Percentiles rank a stretch among this genome's conserved stretches.
Conservation (phyloP, 2,888 invertebrate species). For the Eristalinus sepulchralis region DNA sequence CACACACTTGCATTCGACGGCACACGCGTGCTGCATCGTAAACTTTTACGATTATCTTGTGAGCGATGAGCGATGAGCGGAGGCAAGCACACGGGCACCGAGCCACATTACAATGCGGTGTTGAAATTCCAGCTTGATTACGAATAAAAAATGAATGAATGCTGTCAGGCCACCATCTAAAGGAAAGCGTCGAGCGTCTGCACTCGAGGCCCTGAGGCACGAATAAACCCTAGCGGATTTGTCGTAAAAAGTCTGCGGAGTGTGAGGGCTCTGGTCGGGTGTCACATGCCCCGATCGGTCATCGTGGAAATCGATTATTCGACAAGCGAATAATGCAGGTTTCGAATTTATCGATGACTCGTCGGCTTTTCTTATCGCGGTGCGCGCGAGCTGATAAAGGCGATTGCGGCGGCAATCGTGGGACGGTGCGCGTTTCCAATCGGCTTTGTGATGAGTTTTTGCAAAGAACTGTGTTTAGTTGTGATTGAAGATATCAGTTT, state of each 20-base stretch:
- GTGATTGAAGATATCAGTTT: constrained; percentile 37
- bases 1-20: background rate
- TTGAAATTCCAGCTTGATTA: background rate
- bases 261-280: background rate
- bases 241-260: background rate
- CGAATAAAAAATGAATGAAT: background rate
- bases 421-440: background rate
- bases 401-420: background rate
- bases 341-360: constrained; percentile 44
- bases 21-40: background rate
- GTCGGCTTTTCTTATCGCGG: constrained; percentile 50
- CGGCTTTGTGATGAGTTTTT: constrained; percentile 37
- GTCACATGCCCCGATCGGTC: constrained; percentile 33
- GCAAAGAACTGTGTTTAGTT: constrained; percentile 35
- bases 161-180: background rate
- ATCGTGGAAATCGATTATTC: background rate
- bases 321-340: constrained; percentile 21
- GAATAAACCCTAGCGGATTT: background rate
- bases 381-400: constrained; percentile 7
- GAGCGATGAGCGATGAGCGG: background rate
- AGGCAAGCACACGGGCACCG: background rate
- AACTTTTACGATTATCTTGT: background rate
- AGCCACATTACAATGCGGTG: background rate
- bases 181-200: background rate
- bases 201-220: background rate